Conservation (phyloP, 2,797 vertebrate genomes). For the Tamandua tetradactyla region DNA sequence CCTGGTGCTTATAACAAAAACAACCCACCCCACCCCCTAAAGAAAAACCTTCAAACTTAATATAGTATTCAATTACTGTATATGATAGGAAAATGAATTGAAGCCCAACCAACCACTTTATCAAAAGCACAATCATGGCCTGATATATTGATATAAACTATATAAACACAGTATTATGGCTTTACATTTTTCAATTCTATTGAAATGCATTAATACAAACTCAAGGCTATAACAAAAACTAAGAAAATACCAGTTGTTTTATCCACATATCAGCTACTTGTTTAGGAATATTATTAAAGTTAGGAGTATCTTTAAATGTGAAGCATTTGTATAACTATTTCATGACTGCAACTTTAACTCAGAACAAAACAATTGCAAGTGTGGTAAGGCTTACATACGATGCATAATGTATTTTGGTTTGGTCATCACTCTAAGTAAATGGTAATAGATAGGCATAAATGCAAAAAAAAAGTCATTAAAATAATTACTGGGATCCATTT, state of each 20-base stretch:
- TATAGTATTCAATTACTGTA: neutral
- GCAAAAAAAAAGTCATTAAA: constrained; percentile 58
- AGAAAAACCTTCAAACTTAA: neutral
- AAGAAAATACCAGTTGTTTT: neutral
- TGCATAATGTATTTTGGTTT: neutral
- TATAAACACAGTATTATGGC: neutral
- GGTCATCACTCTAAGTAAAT: constrained; percentile 56
- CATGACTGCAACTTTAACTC: constrained; percentile 46
- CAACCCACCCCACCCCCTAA: neutral
- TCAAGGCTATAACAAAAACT: constrained; percentile 39
- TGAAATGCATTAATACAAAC: constrained; percentile 25
- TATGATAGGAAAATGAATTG: neutral
- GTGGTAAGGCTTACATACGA: constrained; percentile 8
- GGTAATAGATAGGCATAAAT: constrained; percentile 70
- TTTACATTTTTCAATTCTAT: neutral
- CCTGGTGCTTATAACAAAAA: neutral
- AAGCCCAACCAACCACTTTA: neutral
- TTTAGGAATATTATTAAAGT: neutral
- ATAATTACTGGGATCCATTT: constrained; percentile 73
- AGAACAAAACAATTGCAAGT: constrained; percentile 48
- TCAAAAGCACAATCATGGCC: neutral
- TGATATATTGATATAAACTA: neutral
- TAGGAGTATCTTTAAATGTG: neutral
- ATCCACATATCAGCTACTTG: constrained; percentile 29
- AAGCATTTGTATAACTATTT: constrained; percentile 31